phyloP scores from a whole-genome alignment of 2,888 invertebrate genomes.

The Mesorhabditis sp. region DNA sequence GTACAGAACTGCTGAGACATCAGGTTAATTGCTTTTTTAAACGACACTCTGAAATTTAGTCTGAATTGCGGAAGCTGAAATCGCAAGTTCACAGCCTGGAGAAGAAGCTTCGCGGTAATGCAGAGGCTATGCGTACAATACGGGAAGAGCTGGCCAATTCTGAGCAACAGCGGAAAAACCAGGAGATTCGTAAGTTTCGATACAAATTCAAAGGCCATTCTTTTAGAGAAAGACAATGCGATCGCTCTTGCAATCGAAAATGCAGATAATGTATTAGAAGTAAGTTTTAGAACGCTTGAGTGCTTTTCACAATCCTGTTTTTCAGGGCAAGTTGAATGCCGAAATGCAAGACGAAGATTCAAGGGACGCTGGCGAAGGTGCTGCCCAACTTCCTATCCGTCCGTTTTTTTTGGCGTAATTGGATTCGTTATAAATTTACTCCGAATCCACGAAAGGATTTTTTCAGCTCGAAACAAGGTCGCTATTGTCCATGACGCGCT shows the following conservation, averaged over 20 bases:
- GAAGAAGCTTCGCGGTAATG: neutral
- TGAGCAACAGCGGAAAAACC: neutral
- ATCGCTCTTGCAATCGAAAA: neutral
- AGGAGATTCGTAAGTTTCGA: neutral
- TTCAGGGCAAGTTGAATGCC: too few species aligned
- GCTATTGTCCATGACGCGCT: neutral
- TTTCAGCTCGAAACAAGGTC: conserved; percentile 3
- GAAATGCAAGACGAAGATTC: too few species aligned
- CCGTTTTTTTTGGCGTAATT: neutral
- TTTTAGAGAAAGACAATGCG: neutral
- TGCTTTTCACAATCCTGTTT: too few species aligned
- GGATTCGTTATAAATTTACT: neutral
- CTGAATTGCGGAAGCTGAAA: too few species aligned
- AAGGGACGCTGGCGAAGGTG: too few species aligned
- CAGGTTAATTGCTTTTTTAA: neutral
- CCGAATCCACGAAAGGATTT: neutral
- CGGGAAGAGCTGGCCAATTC: neutral
- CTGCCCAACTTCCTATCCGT: too few species aligned
- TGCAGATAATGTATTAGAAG: neutral
- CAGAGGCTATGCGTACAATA: neutral
- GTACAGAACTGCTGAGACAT: neutral
- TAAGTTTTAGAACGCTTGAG: neutral
- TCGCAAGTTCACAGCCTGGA: neutral
- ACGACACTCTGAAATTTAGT: too few species aligned
- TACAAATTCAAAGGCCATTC: too few species aligned